A percentile compares a stretch with the other conserved stretches of the same genome.
These are phyloP conservation scores for Syrphus vitripennis DNA, from an alignment of 2,888 invertebrate genomes.

Conservation along the genomic window DNA sequence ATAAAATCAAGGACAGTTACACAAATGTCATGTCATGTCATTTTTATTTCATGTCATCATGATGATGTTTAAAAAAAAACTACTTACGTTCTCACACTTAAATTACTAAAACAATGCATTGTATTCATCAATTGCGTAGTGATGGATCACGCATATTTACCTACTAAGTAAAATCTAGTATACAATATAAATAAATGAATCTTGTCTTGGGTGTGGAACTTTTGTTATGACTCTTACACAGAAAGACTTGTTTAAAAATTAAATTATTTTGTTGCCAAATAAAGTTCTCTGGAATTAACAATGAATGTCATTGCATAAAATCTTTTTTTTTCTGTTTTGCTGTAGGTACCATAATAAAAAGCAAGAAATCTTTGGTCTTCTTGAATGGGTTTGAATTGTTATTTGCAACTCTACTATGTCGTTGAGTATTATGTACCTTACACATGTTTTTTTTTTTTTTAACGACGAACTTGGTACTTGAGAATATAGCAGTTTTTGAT, in stretches of 20 bases:
- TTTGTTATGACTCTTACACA: background rate
- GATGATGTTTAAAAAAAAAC: background rate
- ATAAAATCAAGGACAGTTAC: constrained; percentile 19
- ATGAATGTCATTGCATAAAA: constrained; percentile 34
- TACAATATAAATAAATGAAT: background rate
- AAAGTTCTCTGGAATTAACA: constrained; percentile 44
- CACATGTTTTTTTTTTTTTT: background rate
- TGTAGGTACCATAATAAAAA: background rate
- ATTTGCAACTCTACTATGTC: background rate
- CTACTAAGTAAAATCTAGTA: background rate
- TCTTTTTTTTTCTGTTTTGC: background rate
- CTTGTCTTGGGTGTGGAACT: constrained; percentile 1
- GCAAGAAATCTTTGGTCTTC: background rate
- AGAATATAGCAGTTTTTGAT: background rate
- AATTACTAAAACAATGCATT: constrained; percentile 21
- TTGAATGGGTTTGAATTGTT: background rate
- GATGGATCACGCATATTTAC: constrained; percentile 42
- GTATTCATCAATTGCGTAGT: constrained; percentile 42
- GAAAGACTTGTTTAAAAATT: background rate
- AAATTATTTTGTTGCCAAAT: constrained; percentile 32
- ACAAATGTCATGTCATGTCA: constrained; percentile 13
- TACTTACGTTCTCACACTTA: constrained; percentile 28
- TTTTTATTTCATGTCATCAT: constrained; percentile 5
- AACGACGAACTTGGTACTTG: background rate
- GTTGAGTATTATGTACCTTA: too few relatives aligned